Evolutionary conservation across 2,797 vertebrate species (phyloP).

Genomic region (Kryptopterus vitreolus): DNA sequence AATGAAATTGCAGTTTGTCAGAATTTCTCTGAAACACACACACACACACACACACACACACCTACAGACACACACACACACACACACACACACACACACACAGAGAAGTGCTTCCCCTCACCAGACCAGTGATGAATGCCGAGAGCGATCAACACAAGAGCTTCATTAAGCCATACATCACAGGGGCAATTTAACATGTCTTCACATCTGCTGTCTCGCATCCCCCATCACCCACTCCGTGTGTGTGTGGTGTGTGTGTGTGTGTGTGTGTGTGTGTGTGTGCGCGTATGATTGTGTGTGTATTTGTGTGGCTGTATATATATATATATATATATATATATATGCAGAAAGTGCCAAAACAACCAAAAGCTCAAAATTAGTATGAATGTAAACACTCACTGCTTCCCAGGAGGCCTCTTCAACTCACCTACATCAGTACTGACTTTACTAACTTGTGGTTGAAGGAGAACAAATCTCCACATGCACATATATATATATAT

Average conservation of each 20-base stretch:
- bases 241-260: slow-evolving; percentile 13
- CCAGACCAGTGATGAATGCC: slow-evolving; percentile 82
- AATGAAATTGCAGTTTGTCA: slow-evolving; percentile 80
- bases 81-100: neutral
- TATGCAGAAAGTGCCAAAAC: no score
- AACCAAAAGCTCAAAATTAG: no score
- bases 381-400: no score
- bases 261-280: slow-evolving; percentile 2
- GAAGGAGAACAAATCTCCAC: no score
- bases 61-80: neutral
- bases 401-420: no score
- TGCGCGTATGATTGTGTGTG: slow-evolving; percentile 37
- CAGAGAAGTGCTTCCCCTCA: slow-evolving; percentile 31
- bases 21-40: slow-evolving; percentile 74
- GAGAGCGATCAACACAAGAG: slow-evolving; percentile 61
- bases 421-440: no score
- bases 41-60: neutral
- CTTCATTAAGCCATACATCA: slow-evolving; percentile 95
- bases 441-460: no score
- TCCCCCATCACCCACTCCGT: slow-evolving; percentile 54
- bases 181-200: slow-evolving; percentile 92
- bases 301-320: slow-evolving; percentile 11
- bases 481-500: no score
- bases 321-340: no score
- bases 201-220: slow-evolving; percentile 87